Evolutionary conservation across 2,888 invertebrate genomes (phyloP).

Genomic region (Helleia helle): DNA sequence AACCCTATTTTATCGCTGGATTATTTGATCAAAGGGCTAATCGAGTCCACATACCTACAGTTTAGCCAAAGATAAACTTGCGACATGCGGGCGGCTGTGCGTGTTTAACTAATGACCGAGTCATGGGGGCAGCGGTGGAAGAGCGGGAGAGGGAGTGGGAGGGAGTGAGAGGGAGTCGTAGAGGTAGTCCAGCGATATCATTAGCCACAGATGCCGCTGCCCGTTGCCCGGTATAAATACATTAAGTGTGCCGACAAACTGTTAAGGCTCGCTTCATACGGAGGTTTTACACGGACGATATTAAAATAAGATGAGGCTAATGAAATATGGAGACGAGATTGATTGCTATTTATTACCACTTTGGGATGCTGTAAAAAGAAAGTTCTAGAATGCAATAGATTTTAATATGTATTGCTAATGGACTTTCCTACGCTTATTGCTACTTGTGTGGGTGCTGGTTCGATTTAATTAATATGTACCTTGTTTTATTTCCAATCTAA

Average conservation of each 20-base stretch:
- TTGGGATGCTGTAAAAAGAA: too few species aligned
- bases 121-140: constrained; percentile 44
- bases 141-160: constrained; percentile 16
- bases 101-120: constrained; percentile 74
- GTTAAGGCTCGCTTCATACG: constrained; percentile 33
- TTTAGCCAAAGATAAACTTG: constrained; percentile 71
- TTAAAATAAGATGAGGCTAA: too few species aligned
- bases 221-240: constrained; percentile 66
- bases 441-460: too few species aligned
- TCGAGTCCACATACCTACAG: constrained; percentile 70
- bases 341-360: too few species aligned
- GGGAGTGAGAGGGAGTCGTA: constrained; percentile 23
- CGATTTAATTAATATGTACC: too few species aligned
- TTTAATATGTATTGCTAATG: too few species aligned
- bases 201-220: constrained; percentile 71
- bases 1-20: constrained; percentile 66
- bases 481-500: too few species aligned
- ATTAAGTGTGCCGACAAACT: constrained; percentile 70
- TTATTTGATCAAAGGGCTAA: constrained; percentile 75
- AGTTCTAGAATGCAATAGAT: too few species aligned
- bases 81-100: constrained; percentile 71
- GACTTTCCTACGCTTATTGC: too few species aligned
- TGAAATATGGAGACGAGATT: too few species aligned
- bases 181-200: constrained; percentile 66
- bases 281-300: too few species aligned